Evolutionary conservation across 2,113 vertebrate species (phyloP).

Genomic region (Macaca nemestrina): DNA sequence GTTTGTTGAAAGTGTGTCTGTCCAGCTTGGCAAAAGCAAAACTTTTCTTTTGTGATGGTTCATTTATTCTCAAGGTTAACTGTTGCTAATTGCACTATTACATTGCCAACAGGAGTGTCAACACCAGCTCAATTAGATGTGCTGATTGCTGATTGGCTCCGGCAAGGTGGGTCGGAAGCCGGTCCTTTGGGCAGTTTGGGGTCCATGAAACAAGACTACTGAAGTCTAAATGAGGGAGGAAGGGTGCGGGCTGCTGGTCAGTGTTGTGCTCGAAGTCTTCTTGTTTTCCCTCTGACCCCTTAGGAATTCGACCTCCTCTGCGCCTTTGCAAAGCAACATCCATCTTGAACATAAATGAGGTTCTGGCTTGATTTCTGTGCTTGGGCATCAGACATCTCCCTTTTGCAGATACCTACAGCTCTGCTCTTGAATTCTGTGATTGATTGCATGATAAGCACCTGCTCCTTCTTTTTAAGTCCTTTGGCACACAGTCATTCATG

Average conservation of each 20-base stretch:
- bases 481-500: too few species aligned
- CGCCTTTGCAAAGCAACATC: neutral
- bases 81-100: neutral
- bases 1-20: slow-evolving; percentile 1
- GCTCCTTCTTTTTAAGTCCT: neutral
- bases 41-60: neutral
- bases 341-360: rapidly evolving
- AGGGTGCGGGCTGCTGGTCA: rapidly evolving
- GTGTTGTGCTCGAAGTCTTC: rapidly evolving
- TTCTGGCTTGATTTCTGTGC: rapidly evolving
- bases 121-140: neutral
- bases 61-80: slow-evolving; percentile 37
- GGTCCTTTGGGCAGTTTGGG: neutral
- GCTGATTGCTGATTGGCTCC: neutral
- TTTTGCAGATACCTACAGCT: neutral
- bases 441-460: rapidly evolving
- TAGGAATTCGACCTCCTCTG: neutral
- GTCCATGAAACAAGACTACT: neutral
- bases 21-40: neutral
- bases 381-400: rapidly evolving
- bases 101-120: neutral
- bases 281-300: neutral
- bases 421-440: neutral
- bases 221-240: rapidly evolving
- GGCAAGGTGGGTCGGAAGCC: rapidly evolving